Evolutionary conservation across 2,888 invertebrate species (phyloP).

Genomic region (Lasioglossum calceatum): DNA sequence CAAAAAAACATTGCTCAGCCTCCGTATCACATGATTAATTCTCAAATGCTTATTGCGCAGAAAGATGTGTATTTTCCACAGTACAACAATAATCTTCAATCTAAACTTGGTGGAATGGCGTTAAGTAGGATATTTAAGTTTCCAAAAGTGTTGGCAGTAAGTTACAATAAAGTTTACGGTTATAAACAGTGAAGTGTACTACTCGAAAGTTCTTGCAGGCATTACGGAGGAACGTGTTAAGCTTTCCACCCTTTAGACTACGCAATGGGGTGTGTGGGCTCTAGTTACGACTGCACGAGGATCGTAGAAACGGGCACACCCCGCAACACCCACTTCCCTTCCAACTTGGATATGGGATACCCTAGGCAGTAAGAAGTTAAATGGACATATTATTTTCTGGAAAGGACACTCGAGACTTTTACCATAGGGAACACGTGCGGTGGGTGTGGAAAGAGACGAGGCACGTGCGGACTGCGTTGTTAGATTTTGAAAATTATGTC

Average conservation of each 20-base stretch:
- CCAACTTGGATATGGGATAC: slow-evolving; percentile 65
- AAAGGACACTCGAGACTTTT: slow-evolving; percentile 76
- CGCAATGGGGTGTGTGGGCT: slow-evolving; percentile 41
- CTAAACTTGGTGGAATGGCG: not conserved
- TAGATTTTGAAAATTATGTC: slow-evolving; percentile 63
- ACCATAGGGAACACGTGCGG: slow-evolving; percentile 63
- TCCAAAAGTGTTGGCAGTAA: not conserved
- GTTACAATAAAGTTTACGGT: not conserved
- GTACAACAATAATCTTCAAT: not conserved
- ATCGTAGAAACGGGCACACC: slow-evolving; percentile 75
- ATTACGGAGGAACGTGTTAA: slow-evolving; percentile 14
- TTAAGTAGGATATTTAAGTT: not conserved
- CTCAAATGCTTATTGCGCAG: not conserved
- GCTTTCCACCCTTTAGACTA: slow-evolving; percentile 60
- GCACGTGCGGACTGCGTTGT: slow-evolving; percentile 59
- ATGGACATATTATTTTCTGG: slow-evolving; percentile 77
- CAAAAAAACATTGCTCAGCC: not conserved
- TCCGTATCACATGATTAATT: not conserved
- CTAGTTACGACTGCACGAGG: slow-evolving; percentile 64
- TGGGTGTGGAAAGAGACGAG: slow-evolving; percentile 45
- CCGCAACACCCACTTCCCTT: slow-evolving; percentile 80
- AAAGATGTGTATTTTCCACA: not conserved
- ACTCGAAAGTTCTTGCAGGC: not conserved
- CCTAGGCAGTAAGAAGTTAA: slow-evolving; percentile 73
- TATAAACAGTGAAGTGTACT: not conserved